Base-by-base conservation (phyloP, 2,113 vertebrate genomes). In the Gila orcuttii region DNA sequence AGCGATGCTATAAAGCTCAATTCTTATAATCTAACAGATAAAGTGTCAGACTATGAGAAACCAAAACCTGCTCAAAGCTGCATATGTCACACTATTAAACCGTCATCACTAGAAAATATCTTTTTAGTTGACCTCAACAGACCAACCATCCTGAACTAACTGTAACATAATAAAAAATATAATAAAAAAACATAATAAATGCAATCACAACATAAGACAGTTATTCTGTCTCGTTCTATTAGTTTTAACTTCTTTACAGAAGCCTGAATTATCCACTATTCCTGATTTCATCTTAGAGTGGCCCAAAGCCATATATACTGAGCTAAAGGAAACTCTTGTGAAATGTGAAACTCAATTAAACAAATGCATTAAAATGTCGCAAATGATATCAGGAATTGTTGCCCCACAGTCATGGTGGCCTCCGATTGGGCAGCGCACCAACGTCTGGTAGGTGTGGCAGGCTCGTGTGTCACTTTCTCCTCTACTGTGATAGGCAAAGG, bases 391-490 rank as follows among this genome's bases (percentile, higher is more conserved):
- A 62, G 78, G 7, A 62, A 78, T 19, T 33, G 28, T 33, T 33
- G 75, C 50, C 15, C 50, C 3, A 10, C 6, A 12, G 75, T 52
- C 15, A 28, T 6, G 33, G 78, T 79, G 55, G 33, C 31, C n/a
- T 59, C 1, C 1, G 15, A 68, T 28, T 82, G 68, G 36, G 68
- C 19, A 11, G 79, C 1, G 5, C 15, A 11, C 50, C 57, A n/a
- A 68, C 6, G 6, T 60, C 25, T 42, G 82, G 69, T 83, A 31
- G 47, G 68, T 60, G 50, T 84, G 82, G 23, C 39, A 25, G 59
- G 59, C 79, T 80, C 79, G 7, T 47, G 45, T 80, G 59, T 85
- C 83, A 78, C 28, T 66, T 25, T 78, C 83, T 71, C 33, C 69
- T 59, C 36, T 17, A 25, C 74, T 66, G 39, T 36, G 68, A 71